phyloP scores from a whole-genome alignment of 2,888 invertebrate genomes.

The Drosophila buzzatii region DNA sequence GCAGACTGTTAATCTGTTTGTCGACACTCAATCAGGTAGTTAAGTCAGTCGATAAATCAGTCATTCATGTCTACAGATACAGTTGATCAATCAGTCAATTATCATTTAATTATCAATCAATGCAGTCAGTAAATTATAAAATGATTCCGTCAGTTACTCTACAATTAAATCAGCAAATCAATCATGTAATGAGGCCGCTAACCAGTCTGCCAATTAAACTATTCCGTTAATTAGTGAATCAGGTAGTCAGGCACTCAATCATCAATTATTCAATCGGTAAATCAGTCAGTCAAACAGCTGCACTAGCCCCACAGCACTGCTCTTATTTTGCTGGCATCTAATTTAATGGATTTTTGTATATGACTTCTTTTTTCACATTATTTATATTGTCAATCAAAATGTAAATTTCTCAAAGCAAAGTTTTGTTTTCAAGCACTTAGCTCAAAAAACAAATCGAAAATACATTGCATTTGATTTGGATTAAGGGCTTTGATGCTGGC shows the following conservation, averaged over 20 bases:
- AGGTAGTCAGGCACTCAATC: neutral
- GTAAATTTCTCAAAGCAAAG: neutral
- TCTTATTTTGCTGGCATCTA: neutral
- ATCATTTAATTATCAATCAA: neutral
- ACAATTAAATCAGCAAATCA: neutral
- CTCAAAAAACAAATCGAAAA: constrained; percentile 5
- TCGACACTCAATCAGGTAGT: neutral
- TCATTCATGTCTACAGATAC: too few relatives aligned
- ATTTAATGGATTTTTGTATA: neutral
- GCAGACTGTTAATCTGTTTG: too few relatives aligned
- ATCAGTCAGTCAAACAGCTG: constrained; percentile 1
- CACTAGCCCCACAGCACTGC: neutral
- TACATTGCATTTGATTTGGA: constrained; percentile 17
- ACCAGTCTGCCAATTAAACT: neutral
- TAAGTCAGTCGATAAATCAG: neutral
- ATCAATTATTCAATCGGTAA: neutral
- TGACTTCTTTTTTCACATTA: neutral
- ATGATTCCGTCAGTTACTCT: neutral
- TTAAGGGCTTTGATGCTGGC: constrained; percentile 10
- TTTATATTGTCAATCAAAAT: constrained; percentile 7
- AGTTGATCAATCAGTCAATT: neutral
- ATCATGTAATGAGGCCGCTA: neutral
- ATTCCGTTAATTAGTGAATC: neutral
- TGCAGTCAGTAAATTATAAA: neutral
- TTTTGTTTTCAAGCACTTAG: neutral